phyloP scores from a whole-genome alignment of 2,797 vertebrate species.

The Chelmon rostratus region DNA sequence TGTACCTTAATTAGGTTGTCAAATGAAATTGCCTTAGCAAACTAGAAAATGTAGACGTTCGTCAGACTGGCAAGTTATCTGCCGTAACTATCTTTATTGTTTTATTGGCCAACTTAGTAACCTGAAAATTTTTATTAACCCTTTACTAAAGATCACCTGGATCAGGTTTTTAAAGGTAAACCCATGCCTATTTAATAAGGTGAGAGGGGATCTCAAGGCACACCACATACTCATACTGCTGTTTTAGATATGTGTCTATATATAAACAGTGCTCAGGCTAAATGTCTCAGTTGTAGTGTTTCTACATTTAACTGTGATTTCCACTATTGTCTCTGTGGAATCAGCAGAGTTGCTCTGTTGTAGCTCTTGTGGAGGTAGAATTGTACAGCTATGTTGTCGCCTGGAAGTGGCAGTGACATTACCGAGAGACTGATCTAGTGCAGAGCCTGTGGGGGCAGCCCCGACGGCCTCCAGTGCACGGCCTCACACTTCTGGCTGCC shows the following conservation, averaged over 20 bases:
- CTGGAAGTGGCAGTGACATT: slow-evolving; percentile 78
- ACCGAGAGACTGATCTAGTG: slow-evolving; percentile 75
- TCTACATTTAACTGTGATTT: slow-evolving; percentile 35
- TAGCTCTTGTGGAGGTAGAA: slow-evolving; percentile 49
- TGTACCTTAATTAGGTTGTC: neutral
- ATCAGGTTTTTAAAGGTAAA: neutral
- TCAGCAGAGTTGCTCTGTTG: slow-evolving; percentile 24
- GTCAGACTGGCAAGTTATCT: neutral
- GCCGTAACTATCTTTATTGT: neutral
- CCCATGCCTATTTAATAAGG: neutral
- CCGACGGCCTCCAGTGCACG: slow-evolving; percentile 48
- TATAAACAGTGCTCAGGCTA: slow-evolving; percentile 1
- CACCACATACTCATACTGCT: neutral
- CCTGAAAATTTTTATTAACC: neutral
- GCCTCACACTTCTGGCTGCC: slow-evolving; percentile 76
- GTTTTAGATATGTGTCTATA: neutral
- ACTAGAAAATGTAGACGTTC: neutral
- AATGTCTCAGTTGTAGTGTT: slow-evolving; percentile 17
- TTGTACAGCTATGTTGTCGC: slow-evolving; percentile 54
- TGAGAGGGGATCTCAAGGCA: neutral
- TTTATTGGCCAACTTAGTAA: neutral
- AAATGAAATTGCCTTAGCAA: neutral
- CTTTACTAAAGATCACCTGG: neutral
- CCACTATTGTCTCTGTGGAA: slow-evolving; percentile 28
- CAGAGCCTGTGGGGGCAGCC: slow-evolving; percentile 65